Base-by-base conservation (phyloP, 1,140 invertebrate species). In the Drosophila leontia region DNA sequence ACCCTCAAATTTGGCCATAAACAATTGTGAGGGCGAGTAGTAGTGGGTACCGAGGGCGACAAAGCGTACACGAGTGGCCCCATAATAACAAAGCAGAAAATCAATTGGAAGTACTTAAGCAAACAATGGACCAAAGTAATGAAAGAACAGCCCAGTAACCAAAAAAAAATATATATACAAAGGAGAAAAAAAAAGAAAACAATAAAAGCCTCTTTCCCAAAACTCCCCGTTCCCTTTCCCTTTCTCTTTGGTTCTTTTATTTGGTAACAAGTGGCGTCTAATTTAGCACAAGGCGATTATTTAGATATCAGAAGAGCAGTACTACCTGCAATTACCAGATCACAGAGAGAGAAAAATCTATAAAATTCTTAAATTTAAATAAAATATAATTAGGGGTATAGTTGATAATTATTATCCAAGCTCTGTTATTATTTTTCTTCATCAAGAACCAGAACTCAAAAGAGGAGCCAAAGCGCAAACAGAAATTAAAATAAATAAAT, bases 101-200 rank as follows among this genome's bases (percentile, higher is more conserved):
- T 88, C 84, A 88, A 88, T 88, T 88, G 84, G 51, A 90, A 88
- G 84, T 88, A 84, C 84, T 88, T 88, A 80, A 69, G 85, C 85
- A 81, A 88, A 88, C 84, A 87, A 84, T 85, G 82, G 64, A 56
- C 78, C 77, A 75, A 71, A 57, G 57, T 70, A 84, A 85, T 81
- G 57, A 75, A 61, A 78, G 55, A 70, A 48, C 29, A 44, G 58
- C n/a, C 69, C 44, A 71, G 17, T 23, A 51, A 34, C 59, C 59
- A 51, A 53, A 59, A 55, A 65, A 44, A 65, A 23, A 29, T 7
- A 23, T 1, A 13, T 23, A 23, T 15, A 68, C 45, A 47, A 41
- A 26, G 5, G 26, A 7, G 26, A 29, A 17, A 39, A 35, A 35
- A 47, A 75, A 62, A 60, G 34, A 59, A 69, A 67, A 68, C 68